These are phyloP conservation scores for Temnothorax ravouxi DNA, from an alignment of 2,888 invertebrate species.

Conservation along the genomic window DNA sequence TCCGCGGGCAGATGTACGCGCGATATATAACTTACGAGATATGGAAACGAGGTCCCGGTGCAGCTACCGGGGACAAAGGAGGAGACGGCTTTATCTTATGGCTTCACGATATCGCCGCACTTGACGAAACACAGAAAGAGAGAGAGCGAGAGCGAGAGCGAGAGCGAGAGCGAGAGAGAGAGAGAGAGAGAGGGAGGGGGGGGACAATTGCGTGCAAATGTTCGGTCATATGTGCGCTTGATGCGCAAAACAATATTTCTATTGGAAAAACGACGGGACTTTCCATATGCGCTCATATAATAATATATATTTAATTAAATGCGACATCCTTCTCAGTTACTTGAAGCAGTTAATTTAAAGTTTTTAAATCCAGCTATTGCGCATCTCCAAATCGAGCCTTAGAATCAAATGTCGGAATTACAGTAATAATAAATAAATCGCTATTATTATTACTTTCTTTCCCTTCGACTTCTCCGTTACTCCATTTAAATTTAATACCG, in stretches of 20 bases:
- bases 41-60: conserved; percentile 58
- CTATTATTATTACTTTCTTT: conserved; percentile 19
- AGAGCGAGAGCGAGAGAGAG: background rate
- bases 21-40: conserved; percentile 63
- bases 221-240: background rate
- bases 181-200: background rate
- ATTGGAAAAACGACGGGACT: background rate
- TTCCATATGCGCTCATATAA: background rate
- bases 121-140: conserved; percentile 28
- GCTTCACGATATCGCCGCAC: conserved; percentile 16
- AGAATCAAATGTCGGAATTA: background rate
- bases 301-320: background rate
- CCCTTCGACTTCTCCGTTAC: background rate
- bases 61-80: conserved; percentile 47
- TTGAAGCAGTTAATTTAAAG: background rate
- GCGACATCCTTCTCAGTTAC: too few relatives aligned
- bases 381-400: background rate
- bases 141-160: background rate
- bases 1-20: conserved; percentile 39
- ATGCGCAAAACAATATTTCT: background rate
- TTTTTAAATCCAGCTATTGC: background rate
- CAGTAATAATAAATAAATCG: background rate
- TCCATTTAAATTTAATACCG: conserved; percentile 25
- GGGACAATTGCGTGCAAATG: background rate
- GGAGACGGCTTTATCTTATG: conserved; percentile 58